phyloP scores from a whole-genome alignment of 1,140 invertebrate species.

The Mycetomoellerius zeteki region DNA sequence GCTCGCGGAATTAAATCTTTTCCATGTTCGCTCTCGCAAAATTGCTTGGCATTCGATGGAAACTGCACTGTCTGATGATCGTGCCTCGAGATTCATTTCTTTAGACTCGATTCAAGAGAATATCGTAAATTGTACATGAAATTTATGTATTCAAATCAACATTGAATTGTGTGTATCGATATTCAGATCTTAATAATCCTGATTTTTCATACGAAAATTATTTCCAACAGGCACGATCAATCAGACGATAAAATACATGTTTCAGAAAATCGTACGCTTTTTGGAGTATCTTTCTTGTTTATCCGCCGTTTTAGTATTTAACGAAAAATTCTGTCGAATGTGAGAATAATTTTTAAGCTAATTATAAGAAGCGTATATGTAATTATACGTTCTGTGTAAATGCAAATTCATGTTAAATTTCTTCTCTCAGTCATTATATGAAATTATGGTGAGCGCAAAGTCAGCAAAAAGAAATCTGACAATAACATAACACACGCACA shows the following conservation, averaged over 20 bases:
- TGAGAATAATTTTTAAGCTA: constrained; percentile 38
- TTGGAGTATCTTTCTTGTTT: constrained; percentile 7
- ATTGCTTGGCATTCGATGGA: neutral
- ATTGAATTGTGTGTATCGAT: neutral
- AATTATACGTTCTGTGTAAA: constrained; percentile 19
- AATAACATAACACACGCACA: constrained; percentile 78
- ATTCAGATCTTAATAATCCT: neutral
- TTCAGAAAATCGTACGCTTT: neutral
- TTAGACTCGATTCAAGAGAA: neutral
- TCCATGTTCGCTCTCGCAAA: neutral
- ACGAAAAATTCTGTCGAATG: neutral
- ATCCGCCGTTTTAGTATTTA: neutral
- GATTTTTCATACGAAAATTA: neutral
- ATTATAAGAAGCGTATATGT: neutral
- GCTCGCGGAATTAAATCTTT: constrained; percentile 9
- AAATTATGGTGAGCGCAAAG: constrained; percentile 64
- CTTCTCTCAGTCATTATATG: constrained; percentile 30
- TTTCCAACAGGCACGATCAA: neutral
- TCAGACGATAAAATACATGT: neutral
- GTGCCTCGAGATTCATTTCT: constrained; percentile 14
- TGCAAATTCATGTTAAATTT: neutral
- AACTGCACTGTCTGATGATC: neutral
- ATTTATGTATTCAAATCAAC: neutral
- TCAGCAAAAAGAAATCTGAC: constrained; percentile 82
- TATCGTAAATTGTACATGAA: neutral